Percentiles rank a stretch among this genome's conserved stretches.
Conservation (phyloP, 2,888 invertebrate genomes). For the Furcula furcula region DNA sequence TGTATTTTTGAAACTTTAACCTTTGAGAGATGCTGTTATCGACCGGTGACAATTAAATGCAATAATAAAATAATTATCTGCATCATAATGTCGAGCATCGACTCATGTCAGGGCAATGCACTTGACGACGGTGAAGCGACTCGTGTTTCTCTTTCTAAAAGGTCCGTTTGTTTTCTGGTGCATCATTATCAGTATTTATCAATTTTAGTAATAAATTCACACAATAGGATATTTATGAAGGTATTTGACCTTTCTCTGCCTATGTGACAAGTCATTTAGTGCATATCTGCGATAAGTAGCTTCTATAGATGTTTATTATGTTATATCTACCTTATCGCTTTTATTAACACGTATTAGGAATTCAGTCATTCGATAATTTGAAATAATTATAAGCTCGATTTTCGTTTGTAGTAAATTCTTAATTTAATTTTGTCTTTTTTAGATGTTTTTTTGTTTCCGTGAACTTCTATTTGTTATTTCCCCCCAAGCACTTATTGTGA, state of each 20-base stretch:
- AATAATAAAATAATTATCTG: slow-evolving; percentile 47
- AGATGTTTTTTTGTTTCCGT: too few species aligned
- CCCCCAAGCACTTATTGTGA: neutral
- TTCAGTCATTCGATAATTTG: too few species aligned
- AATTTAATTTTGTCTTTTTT: too few species aligned
- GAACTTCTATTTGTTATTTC: too few species aligned
- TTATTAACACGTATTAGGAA: too few species aligned
- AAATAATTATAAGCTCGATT: too few species aligned
- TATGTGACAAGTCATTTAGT: slow-evolving; percentile 22
- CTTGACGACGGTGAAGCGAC: slow-evolving; percentile 51
- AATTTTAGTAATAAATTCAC: slow-evolving; percentile 38
- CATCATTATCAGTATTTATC: too few species aligned
- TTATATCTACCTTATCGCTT: too few species aligned
- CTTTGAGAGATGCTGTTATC: slow-evolving; percentile 29
- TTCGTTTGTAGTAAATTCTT: too few species aligned
- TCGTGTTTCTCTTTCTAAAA: slow-evolving; percentile 49
- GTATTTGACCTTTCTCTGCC: slow-evolving; percentile 33
- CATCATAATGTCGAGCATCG: slow-evolving; percentile 39
- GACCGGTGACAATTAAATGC: slow-evolving; percentile 36
- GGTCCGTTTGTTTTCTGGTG: slow-evolving; percentile 45
- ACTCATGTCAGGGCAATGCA: slow-evolving; percentile 50
- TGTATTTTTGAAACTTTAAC: slow-evolving; percentile 14
- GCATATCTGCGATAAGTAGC: slow-evolving; percentile 15
- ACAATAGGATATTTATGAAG: slow-evolving; percentile 42
- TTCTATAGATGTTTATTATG: slow-evolving; percentile 13